Conservation (phyloP, 1,140 invertebrate species). For the Trinorchestia longiramus region DNA sequence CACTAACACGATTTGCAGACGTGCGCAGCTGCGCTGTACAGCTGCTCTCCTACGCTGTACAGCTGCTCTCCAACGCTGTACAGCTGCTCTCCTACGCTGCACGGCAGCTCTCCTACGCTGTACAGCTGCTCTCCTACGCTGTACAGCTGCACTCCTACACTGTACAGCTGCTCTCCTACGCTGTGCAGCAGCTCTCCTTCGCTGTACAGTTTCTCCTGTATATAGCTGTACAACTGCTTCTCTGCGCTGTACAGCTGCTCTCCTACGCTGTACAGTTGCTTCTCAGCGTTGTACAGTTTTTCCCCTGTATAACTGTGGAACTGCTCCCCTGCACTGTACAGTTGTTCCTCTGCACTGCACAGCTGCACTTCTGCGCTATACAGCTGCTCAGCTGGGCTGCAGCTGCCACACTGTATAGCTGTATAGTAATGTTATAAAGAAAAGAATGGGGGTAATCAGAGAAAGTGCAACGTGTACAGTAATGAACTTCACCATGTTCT, state of each 20-base stretch:
- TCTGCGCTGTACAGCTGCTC: neutral
- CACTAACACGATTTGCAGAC: neutral
- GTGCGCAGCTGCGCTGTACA: neutral
- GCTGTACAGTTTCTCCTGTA: neutral
- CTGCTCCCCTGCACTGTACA: neutral
- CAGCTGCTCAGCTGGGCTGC: too few species aligned
- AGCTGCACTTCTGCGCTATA: too few species aligned
- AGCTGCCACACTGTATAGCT: neutral
- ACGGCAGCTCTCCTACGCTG: neutral
- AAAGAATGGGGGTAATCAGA: too few species aligned
- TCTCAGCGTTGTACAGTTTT: neutral
- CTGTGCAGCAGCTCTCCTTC: neutral
- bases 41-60: neutral
- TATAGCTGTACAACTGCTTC: neutral
- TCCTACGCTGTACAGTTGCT: too few species aligned
- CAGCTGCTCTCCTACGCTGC: neutral
- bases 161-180: neutral
- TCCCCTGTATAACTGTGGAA: too few species aligned
- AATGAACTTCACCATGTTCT: too few species aligned
- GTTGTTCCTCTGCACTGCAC: neutral
- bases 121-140: neutral
- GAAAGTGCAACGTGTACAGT: too few species aligned
- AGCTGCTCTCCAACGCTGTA: neutral
- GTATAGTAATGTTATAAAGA: too few species aligned
- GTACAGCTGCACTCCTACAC: neutral